Conservation (phyloP, 2,888 invertebrate genomes). For the Papilio demoleus region DNA sequence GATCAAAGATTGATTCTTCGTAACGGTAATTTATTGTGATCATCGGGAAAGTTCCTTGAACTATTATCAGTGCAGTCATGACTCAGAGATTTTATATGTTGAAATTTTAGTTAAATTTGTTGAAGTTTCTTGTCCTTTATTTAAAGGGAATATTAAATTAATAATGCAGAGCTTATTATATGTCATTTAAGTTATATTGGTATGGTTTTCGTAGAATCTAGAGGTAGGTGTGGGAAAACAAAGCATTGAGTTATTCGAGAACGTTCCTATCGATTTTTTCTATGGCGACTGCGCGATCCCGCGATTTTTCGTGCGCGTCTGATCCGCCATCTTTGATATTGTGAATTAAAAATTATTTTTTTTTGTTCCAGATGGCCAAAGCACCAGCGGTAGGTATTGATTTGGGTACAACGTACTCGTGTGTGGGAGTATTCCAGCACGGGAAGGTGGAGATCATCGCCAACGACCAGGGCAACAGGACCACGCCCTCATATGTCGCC, state of each 20-base stretch:
- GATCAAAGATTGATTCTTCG: background rate
- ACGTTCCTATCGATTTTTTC: constrained; percentile 66
- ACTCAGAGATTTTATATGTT: constrained; percentile 27
- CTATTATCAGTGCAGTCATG: constrained; percentile 45
- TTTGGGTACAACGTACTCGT: constrained; percentile 97
- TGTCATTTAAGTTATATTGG: background rate
- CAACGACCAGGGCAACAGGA: constrained; percentile 95
- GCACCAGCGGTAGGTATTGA: constrained; percentile 97
- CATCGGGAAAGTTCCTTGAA: constrained; percentile 47
- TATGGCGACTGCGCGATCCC: constrained; percentile 56
- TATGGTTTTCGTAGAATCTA: background rate
- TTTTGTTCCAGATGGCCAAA: constrained; percentile 83
- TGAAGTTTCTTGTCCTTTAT: background rate
- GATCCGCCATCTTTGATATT: constrained; percentile 34
- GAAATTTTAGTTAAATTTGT: constrained; percentile 15
- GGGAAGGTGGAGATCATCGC: constrained; percentile 96
- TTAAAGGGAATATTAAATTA: constrained; percentile 13
- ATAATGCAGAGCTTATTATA: background rate
- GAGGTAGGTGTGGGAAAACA: background rate
- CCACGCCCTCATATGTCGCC: constrained; percentile 93
- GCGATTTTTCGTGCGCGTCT: constrained; percentile 3
- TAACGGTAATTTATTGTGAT: background rate
- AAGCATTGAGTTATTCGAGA: constrained; percentile 56
- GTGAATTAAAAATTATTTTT: constrained; percentile 23
- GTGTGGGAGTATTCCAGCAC: constrained; percentile 96